These are phyloP conservation scores for Phrixothrix hirtus DNA, from an alignment of 2,888 invertebrate genomes.

Conservation along the genomic window DNA sequence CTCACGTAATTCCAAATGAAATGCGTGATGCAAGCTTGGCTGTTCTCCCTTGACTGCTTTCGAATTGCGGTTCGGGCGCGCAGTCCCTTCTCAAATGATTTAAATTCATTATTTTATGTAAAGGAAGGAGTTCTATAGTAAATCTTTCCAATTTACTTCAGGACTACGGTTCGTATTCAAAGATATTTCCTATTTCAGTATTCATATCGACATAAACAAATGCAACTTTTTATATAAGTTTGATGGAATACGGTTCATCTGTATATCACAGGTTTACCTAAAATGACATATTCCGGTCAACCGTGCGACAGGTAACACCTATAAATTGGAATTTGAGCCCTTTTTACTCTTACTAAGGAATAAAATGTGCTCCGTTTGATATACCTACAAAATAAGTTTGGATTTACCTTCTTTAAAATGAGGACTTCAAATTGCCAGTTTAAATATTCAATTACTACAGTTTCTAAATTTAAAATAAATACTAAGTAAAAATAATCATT, in stretches of 20 bases:
- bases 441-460: no score
- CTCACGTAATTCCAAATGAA: slow-evolving; percentile 31
- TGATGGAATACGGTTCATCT: slow-evolving; percentile 9
- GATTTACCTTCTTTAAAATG: background rate
- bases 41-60: slow-evolving; percentile 24
- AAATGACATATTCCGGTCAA: slow-evolving; percentile 17
- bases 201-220: slow-evolving; percentile 21
- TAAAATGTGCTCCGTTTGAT: background rate
- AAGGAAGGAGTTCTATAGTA: slow-evolving; percentile 27
- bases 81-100: slow-evolving; percentile 27
- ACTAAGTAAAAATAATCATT: no score
- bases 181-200: slow-evolving; percentile 18
- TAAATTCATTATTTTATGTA: slow-evolving; percentile 33
- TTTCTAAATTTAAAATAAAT: background rate
- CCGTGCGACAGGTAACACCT: slow-evolving; percentile 9
- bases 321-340: slow-evolving; percentile 7
- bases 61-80: slow-evolving; percentile 24
- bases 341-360: background rate
- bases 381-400: background rate
- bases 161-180: slow-evolving; percentile 20
- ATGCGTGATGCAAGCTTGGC: slow-evolving; percentile 27
- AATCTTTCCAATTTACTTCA: slow-evolving; percentile 26
- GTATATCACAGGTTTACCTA: slow-evolving; percentile 11
- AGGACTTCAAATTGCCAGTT: background rate
- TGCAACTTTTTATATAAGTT: slow-evolving; percentile 16